Evolutionary conservation across 2,113 vertebrate species (phyloP).

Genomic region (Argyrosomus japonicus): DNA sequence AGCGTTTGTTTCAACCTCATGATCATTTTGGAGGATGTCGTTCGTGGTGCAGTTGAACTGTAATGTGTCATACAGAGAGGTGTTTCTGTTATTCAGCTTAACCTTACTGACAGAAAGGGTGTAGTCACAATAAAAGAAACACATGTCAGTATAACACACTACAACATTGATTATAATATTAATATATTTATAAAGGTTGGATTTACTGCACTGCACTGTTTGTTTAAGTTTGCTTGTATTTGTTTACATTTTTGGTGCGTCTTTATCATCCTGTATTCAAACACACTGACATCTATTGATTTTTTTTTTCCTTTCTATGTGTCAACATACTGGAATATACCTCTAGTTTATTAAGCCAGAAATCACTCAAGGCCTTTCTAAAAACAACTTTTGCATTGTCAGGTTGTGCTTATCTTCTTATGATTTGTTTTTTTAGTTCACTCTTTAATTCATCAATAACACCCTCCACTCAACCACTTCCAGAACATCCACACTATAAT

Average conservation of each 20-base stretch:
- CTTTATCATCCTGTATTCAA: background rate
- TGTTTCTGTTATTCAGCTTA: background rate
- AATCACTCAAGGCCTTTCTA: background rate
- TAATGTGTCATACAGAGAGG: background rate
- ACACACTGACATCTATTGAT: background rate
- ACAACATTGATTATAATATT: background rate
- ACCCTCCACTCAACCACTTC: background rate
- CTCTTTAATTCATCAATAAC: background rate
- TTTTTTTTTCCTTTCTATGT: background rate
- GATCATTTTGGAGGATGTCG: background rate
- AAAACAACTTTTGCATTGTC: background rate
- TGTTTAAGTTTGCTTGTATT: no score
- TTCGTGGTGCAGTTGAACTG: background rate
- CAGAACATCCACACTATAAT: background rate
- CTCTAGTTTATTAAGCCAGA: background rate
- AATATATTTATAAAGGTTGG: background rate
- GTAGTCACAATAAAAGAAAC: background rate
- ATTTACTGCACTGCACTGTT: background rate
- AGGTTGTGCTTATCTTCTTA: background rate
- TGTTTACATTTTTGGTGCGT: background rate
- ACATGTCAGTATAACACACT: background rate
- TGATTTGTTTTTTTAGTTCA: background rate
- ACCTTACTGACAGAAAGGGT: background rate
- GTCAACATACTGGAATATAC: background rate
- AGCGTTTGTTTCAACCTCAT: no score